Base-by-base conservation (phyloP, 2,888 invertebrate genomes). In the Drosophila kuntzei region DNA sequence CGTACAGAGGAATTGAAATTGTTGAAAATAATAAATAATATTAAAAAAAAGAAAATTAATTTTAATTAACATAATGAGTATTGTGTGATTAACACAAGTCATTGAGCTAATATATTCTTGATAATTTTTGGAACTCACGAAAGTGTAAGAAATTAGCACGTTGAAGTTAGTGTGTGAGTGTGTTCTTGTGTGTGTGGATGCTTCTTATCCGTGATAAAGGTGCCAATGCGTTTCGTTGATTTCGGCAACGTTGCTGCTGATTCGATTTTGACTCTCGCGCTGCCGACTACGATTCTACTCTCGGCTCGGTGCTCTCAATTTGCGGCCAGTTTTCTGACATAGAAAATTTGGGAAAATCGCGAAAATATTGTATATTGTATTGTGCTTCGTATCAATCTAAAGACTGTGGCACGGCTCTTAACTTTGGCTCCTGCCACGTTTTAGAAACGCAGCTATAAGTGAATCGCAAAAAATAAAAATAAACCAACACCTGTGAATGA, bases 201-300 rank as follows among this genome's bases (percentile, higher is more conserved):
- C 50, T 57, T 37, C 63, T 55, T 55, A 50, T 39, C 32, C 25
- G 39, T 37, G 37, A 29, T 60, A 37, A 34, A 57, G 64, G 59
- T 47, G 75, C 55, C 74, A 63, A 72, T 62, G 68, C 62, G 68
- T 49, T 67, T 58, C 65, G 85, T 76, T 77, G 46, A 53, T 67
- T 74, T 75, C 59, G 82, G 58, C 58, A 43, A 49, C 29, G 16
- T 39, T 16, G 43, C 46, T 51, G 62, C 64, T 71, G 71, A 63
- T 67, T 71, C 70, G 59, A 80, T 57, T 66, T 68, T 41, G 54
- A 46, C 71, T 63, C 73, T 79, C 86, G 76, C 60, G 76, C 41
- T 37, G 49, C 46, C 70, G 61, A 62, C 44, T 39, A 27, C 34
- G 57, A 61, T 32, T 44, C 41, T 25, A 39, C 58, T 37, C 44